Percentiles rank a stretch among this genome's conserved stretches.
Conservation (phyloP, 1,140 invertebrate genomes). For the Acromyrmex echinatior region DNA sequence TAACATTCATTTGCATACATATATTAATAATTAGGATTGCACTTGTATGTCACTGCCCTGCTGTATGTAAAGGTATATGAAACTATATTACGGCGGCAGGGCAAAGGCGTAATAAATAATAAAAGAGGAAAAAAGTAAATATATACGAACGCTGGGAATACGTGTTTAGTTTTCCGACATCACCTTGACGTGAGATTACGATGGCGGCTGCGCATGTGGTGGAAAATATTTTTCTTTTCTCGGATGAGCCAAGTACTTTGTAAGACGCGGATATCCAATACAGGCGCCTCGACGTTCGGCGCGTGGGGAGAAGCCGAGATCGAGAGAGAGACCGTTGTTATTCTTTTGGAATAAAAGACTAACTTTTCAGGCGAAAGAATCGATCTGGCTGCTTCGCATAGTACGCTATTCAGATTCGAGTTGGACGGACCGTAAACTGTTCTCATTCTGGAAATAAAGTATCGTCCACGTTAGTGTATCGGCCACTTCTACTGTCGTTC, state of each 20-base stretch:
- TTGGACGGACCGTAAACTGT: neutral
- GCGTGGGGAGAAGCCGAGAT: neutral
- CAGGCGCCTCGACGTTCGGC: neutral
- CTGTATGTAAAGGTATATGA: neutral
- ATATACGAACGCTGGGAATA: neutral
- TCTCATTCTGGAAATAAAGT: conserved; percentile 53
- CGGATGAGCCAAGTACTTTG: conserved; percentile 41
- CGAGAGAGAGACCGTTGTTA: conserved; percentile 49
- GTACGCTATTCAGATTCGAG: conserved; percentile 53
- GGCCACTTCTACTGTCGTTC: neutral
- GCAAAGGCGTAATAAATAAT: neutral
- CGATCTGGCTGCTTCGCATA: conserved; percentile 44
- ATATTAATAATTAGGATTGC: neutral
- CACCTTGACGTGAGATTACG: conserved; percentile 37
- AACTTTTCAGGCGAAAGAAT: conserved; percentile 60
- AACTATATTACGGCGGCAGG: neutral
- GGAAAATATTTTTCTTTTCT: conserved; percentile 62
- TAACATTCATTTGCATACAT: neutral
- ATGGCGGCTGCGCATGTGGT: neutral
- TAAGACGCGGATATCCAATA: conserved; percentile 38
- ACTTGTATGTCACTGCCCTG: neutral
- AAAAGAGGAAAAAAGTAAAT: neutral
- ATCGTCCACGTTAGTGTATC: conserved; percentile 1
- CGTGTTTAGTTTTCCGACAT: conserved; percentile 27
- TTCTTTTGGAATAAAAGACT: conserved; percentile 64